phyloP scores from a whole-genome alignment of 1,140 invertebrate species.

The Drosophila sturtevanti region DNA sequence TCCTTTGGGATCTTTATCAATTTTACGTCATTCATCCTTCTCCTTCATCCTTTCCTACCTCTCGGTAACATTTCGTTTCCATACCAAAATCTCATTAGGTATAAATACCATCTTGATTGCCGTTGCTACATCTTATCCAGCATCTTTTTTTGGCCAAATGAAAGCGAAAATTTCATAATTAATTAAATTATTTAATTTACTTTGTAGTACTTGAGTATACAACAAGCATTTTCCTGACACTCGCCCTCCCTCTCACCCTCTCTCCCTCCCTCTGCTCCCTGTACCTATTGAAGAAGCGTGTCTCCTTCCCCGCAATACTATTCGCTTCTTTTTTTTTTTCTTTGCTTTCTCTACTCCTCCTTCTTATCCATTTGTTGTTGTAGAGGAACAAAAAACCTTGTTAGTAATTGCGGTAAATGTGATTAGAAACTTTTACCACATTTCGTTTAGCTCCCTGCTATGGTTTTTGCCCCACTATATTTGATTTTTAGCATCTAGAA shows the following conservation, averaged over 20 bases:
- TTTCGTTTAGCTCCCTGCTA: conserved; percentile 31
- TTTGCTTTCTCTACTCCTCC: not conserved
- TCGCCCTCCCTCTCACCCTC: not conserved
- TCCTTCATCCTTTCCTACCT: not conserved
- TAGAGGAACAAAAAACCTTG: conserved; percentile 76
- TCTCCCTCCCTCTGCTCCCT: not conserved
- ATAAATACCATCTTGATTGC: conserved; percentile 59
- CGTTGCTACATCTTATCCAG: conserved; percentile 24
- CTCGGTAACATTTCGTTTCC: conserved; percentile 16
- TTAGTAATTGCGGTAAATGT: conserved; percentile 80
- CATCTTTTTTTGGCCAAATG: conserved; percentile 27
- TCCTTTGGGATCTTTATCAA: not conserved
- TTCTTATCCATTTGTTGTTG: not conserved
- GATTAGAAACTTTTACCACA: conserved; percentile 71
- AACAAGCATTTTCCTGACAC: conserved; percentile 45
- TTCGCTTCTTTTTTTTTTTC: not conserved
- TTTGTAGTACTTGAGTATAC: conserved; percentile 42
- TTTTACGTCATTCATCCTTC: not conserved
- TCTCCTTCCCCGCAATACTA: not conserved
- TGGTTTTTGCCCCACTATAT: conserved; percentile 60
- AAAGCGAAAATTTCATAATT: conserved; percentile 71
- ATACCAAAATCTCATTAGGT: conserved; percentile 50
- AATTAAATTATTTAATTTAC: conserved; percentile 78
- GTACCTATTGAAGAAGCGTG: not conserved
- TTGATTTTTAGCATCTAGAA: conserved; percentile 75